phyloP scores from a whole-genome alignment of 2,888 invertebrate genomes.

The Mythimna loreyi region DNA sequence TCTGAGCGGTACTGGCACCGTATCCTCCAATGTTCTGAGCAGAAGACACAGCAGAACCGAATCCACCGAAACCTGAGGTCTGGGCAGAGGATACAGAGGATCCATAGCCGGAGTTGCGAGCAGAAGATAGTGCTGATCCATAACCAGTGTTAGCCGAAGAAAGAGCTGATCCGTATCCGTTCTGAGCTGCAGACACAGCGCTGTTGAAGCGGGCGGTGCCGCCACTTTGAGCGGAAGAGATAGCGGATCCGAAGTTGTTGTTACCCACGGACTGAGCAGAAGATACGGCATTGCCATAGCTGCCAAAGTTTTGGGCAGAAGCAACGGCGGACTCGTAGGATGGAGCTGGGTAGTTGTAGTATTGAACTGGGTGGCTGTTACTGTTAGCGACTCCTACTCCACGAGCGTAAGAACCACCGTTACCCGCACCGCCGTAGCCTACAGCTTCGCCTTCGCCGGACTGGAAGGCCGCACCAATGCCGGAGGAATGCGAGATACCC shows the following conservation, averaged over 20 bases:
- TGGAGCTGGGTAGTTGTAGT: constrained; percentile 63
- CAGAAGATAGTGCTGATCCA: constrained; percentile 63
- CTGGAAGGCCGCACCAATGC: constrained; percentile 80
- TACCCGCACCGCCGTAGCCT: constrained; percentile 72
- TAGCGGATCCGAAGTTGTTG: constrained; percentile 72
- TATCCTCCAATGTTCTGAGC: constrained; percentile 75
- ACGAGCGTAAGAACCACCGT: constrained; percentile 73
- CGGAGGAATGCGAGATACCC: constrained; percentile 82
- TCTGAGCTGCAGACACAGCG: constrained; percentile 66
- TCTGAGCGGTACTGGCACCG: constrained; percentile 78
- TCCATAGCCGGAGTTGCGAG: constrained; percentile 65
- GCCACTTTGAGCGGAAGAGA: constrained; percentile 72
- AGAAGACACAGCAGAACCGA: constrained; percentile 75
- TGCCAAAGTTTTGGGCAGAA: constrained; percentile 74
- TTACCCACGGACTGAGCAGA: constrained; percentile 73
- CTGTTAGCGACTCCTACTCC: constrained; percentile 79
- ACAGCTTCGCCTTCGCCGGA: constrained; percentile 78
- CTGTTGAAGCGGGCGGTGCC: constrained; percentile 55
- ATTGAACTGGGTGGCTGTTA: constrained; percentile 60
- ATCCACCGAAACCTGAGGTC: constrained; percentile 68
- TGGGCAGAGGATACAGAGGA: constrained; percentile 75
- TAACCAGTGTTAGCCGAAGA: constrained; percentile 67
- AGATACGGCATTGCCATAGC: constrained; percentile 73
- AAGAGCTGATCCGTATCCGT: constrained; percentile 69
- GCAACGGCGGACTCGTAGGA: constrained; percentile 71